Conservation (phyloP, 2,113 vertebrate genomes). For the Leptobrachium ailaonicum region DNA sequence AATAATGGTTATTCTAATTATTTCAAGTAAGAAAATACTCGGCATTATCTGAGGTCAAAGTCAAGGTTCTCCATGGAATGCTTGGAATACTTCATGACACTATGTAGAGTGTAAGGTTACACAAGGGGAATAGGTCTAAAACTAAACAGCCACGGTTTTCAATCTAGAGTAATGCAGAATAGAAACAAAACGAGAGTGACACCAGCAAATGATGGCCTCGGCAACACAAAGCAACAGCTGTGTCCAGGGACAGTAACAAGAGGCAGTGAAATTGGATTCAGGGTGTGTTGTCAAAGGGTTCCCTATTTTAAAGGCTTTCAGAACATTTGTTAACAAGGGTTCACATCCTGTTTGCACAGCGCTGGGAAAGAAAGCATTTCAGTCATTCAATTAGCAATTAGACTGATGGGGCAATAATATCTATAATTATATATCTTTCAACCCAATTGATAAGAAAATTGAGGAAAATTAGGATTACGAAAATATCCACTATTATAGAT, state of each 20-base stretch:
- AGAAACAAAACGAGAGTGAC: slow-evolving; percentile 16
- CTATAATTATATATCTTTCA: slow-evolving; percentile 36
- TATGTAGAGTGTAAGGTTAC: slow-evolving; percentile 24
- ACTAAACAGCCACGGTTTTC: slow-evolving; percentile 4
- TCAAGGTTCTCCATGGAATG: slow-evolving; percentile 22
- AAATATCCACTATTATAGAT: slow-evolving; percentile 2
- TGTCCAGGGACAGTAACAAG: background rate
- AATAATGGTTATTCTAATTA: slow-evolving; percentile 25
- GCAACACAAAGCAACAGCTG: slow-evolving; percentile 10
- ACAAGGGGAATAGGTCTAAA: background rate
- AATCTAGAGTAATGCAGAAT: background rate
- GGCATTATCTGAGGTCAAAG: slow-evolving; percentile 11
- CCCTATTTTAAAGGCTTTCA: background rate
- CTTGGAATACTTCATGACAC: background rate
- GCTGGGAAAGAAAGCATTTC: background rate
- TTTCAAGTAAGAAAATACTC: background rate
- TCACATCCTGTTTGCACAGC: slow-evolving; percentile 45
- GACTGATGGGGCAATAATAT: slow-evolving; percentile 26
- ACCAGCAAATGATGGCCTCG: slow-evolving; percentile 23
- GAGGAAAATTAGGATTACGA: background rate
- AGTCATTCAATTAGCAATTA: slow-evolving; percentile 37
- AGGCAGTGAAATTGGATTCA: background rate
- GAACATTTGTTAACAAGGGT: background rate
- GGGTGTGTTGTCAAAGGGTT: background rate
- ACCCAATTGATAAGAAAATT: background rate